phyloP scores from a whole-genome alignment of 35 echinoderm and acorn worm species.

The Eucidaris tribuloides region DNA sequence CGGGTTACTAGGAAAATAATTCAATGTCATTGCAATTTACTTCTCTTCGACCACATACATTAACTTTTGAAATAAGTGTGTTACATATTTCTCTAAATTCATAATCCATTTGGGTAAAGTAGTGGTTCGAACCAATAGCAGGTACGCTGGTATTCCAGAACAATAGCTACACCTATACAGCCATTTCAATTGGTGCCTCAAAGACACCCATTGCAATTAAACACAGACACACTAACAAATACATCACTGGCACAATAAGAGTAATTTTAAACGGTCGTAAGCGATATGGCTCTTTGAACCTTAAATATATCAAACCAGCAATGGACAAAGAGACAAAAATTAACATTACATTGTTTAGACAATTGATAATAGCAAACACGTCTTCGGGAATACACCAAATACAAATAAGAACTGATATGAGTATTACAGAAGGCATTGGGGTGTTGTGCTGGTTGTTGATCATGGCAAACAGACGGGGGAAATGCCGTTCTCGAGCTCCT shows the following conservation, averaged over 20 bases:
- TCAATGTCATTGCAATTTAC: too few species aligned
- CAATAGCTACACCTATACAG: neutral
- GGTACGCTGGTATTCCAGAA: neutral
- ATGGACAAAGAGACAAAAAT: neutral
- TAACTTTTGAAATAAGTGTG: neutral
- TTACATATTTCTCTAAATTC: neutral
- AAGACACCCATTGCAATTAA: neutral
- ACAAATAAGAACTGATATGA: neutral
- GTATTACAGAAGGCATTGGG: neutral
- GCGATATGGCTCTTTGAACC: neutral
- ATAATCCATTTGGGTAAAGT: neutral
- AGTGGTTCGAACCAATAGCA: neutral
- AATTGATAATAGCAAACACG: neutral
- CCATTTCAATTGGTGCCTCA: neutral
- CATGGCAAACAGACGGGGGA: neutral
- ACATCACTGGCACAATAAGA: neutral
- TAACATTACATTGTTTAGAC: neutral
- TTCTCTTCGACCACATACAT: neutral
- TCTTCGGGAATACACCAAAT: neutral
- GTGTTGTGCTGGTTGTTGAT: neutral
- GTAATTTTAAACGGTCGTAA: neutral
- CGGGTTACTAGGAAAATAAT: too few species aligned
- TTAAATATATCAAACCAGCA: neutral
- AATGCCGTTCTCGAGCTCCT: neutral
- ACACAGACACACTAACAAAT: neutral